Conservation (phyloP, 2,797 vertebrate species). For the Botia kubotai region DNA sequence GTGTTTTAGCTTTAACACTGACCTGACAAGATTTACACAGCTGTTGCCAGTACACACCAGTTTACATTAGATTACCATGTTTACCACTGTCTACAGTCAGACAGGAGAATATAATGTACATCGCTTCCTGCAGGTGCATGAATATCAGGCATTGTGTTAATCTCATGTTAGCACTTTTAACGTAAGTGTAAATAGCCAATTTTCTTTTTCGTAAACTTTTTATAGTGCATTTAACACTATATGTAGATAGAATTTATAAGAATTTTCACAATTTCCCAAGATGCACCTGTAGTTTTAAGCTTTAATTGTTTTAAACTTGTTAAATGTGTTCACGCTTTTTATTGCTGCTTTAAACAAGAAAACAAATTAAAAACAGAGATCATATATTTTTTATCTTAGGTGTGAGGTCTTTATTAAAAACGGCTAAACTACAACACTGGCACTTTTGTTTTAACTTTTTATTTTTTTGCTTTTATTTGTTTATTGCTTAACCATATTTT, state of each 20-base stretch:
- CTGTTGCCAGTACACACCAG: slow-evolving; percentile 7
- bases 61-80: slow-evolving; percentile 27
- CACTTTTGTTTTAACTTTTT: background rate
- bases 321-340: background rate
- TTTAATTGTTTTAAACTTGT: slow-evolving; percentile 31
- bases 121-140: slow-evolving; percentile 3
- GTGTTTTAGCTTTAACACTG: slow-evolving; percentile 34
- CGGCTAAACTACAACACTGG: background rate
- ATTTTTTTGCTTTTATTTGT: background rate
- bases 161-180: slow-evolving; percentile 21
- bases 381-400: background rate
- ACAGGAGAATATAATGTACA: background rate
- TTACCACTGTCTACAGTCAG: slow-evolving; percentile 8
- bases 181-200: slow-evolving; percentile 19
- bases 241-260: background rate
- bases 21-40: slow-evolving; percentile 37
- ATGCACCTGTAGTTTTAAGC: background rate
- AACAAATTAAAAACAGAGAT: background rate
- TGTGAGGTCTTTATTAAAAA: slow-evolving; percentile 19
- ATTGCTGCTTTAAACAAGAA: background rate
- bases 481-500: background rate
- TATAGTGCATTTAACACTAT: background rate
- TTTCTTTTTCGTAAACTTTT: background rate
- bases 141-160: slow-evolving; percentile 2
- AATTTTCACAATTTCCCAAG: slow-evolving; percentile 11